Evolutionary conservation across 2,113 vertebrate species (phyloP).

Genomic region (Rhinolophus sinicus): DNA sequence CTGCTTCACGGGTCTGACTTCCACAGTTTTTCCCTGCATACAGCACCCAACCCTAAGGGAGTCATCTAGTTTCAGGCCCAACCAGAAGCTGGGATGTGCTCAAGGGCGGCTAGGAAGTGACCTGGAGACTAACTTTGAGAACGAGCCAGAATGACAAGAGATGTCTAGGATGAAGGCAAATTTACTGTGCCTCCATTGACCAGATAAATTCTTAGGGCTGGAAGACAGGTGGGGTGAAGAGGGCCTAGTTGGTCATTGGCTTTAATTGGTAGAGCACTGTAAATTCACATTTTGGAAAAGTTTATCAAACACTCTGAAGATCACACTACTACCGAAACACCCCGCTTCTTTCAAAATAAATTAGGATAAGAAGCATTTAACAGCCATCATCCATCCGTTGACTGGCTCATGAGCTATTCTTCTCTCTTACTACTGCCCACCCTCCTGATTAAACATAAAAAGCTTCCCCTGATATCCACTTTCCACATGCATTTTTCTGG

Average conservation of each 20-base stretch:
- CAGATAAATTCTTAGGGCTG: neutral
- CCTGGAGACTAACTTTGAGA: neutral
- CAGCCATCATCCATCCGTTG: neutral
- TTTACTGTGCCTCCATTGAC: neutral
- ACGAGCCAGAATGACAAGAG: neutral
- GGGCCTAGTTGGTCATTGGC: neutral
- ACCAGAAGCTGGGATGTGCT: conserved; percentile 16
- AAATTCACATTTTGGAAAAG: neutral
- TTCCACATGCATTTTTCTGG: neutral
- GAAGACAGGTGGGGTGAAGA: neutral
- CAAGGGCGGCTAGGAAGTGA: neutral
- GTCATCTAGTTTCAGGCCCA: neutral
- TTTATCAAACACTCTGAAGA: neutral
- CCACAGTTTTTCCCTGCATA: neutral
- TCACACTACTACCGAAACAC: neutral
- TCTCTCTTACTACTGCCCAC: neutral
- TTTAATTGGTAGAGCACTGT: neutral
- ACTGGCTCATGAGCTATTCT: neutral
- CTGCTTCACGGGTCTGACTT: neutral
- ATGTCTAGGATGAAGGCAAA: neutral
- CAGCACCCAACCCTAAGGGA: neutral
- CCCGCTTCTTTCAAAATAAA: neutral
- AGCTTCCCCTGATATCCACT: neutral
- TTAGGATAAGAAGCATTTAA: neutral
- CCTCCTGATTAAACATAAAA: neutral